Evolutionary conservation across 2,888 invertebrate genomes (phyloP).

Genomic region (Anarsia innoxiella): DNA sequence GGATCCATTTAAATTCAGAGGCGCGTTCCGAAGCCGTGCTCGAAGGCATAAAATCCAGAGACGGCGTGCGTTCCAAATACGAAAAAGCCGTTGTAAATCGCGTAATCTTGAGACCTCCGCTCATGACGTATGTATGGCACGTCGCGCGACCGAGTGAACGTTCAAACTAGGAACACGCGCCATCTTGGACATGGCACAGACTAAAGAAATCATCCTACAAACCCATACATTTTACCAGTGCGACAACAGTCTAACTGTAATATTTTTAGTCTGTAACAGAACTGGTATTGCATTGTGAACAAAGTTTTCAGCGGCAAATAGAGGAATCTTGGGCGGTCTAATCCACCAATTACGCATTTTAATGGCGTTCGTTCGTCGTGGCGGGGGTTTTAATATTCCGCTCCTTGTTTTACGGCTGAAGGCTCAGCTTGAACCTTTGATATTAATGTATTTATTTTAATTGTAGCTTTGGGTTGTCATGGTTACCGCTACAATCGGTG

Average conservation of each 20-base stretch:
- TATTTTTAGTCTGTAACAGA: constrained; percentile 29
- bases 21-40: constrained; percentile 35
- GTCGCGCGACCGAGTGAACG: constrained; percentile 44
- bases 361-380: constrained; percentile 61
- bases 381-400: constrained; percentile 67
- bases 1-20: constrained; percentile 59
- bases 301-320: constrained; percentile 42
- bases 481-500: background rate
- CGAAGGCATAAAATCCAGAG: constrained; percentile 56
- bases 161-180: constrained; percentile 52
- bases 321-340: constrained; percentile 71
- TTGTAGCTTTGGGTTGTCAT: constrained; percentile 27
- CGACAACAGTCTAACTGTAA: background rate
- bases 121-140: constrained; percentile 70
- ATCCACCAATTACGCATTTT: constrained; percentile 75
- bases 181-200: constrained; percentile 44
- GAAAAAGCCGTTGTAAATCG: constrained; percentile 69
- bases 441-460: constrained; percentile 48
- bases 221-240: background rate
- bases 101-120: constrained; percentile 69
- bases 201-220: constrained; percentile 15
- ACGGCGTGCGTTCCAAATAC: constrained; percentile 54
- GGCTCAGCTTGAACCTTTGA: constrained; percentile 40
- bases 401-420: constrained; percentile 64
- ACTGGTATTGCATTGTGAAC: constrained; percentile 32